Evolutionary conservation across 2,888 invertebrate species (phyloP).

Genomic region (Camponotus fellah): DNA sequence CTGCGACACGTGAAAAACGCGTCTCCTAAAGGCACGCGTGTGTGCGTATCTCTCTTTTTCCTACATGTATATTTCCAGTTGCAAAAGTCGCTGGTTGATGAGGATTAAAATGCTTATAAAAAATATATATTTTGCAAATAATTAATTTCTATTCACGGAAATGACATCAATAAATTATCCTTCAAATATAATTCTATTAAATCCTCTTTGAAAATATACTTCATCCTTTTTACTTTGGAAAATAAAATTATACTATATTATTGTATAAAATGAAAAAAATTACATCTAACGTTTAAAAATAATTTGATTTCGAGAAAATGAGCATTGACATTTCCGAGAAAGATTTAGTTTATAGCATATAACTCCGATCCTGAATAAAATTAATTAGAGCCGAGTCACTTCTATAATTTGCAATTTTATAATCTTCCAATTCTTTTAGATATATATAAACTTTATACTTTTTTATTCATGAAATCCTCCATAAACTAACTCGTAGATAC

Average conservation of each 20-base stretch:
- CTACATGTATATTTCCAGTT: not conserved
- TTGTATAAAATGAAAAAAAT: too few relatives aligned
- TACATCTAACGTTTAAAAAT: too few relatives aligned
- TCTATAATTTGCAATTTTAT: not conserved
- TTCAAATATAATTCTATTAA: not conserved
- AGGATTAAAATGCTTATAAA: not conserved
- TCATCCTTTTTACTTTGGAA: not conserved
- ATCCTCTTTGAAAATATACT: not conserved
- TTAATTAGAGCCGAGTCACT: not conserved
- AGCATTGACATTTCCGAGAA: too few relatives aligned
- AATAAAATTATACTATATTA: not conserved
- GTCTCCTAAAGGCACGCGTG: not conserved
- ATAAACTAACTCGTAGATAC: not conserved
- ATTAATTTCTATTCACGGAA: not conserved
- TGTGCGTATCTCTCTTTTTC: not conserved
- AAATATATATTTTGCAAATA: not conserved
- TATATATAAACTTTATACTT: not conserved
- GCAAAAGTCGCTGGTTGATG: not conserved
- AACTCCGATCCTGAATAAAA: too few relatives aligned
- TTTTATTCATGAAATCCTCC: not conserved
- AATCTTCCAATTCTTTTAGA: not conserved
- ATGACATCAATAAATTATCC: not conserved
- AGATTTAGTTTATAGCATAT: too few relatives aligned
- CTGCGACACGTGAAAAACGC: constrained; percentile 37
- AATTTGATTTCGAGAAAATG: too few relatives aligned